Percentiles rank a stretch among this genome's conserved stretches.
Conservation (phyloP, 1,140 invertebrate genomes). For the Scylla paramamosain region DNA sequence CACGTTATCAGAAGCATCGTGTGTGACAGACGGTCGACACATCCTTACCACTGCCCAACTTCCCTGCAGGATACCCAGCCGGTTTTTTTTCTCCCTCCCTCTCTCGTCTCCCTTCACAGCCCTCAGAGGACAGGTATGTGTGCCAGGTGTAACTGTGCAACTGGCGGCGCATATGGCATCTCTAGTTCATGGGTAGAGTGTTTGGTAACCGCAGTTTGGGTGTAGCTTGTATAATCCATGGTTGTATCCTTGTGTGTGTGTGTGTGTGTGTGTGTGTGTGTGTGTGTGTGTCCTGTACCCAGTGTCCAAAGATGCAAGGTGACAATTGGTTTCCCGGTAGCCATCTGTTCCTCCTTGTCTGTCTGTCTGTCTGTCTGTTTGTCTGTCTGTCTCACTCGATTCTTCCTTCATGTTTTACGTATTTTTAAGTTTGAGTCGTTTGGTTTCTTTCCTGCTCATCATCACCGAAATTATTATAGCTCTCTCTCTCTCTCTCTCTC, state of each 20-base stretch:
- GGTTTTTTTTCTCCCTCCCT: slow-evolving; percentile 36
- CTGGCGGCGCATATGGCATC: not conserved
- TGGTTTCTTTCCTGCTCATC: not conserved
- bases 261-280: slow-evolving; percentile 24
- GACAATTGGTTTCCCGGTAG: too few species aligned
- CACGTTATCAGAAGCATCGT: not conserved
- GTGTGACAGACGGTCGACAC: not conserved
- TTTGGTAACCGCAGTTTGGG: not conserved
- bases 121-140: slow-evolving; percentile 20
- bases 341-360: not conserved
- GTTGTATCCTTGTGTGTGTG: not conserved
- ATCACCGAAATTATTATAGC: too few species aligned
- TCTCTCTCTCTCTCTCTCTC: slow-evolving; percentile 43
- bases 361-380: slow-evolving; percentile 49
- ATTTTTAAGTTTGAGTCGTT: too few species aligned
- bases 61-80: slow-evolving; percentile 12
- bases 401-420: not conserved
- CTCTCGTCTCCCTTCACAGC: not conserved
- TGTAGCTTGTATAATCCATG: not conserved
- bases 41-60: not conserved
- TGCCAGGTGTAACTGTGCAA: not conserved
- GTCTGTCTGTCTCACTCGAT: not conserved
- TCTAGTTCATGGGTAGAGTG: not conserved
- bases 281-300: too few species aligned
- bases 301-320: not conserved